phyloP scores from a whole-genome alignment of 2,797 vertebrate species.

The Petrocephalus schoutedeni region DNA sequence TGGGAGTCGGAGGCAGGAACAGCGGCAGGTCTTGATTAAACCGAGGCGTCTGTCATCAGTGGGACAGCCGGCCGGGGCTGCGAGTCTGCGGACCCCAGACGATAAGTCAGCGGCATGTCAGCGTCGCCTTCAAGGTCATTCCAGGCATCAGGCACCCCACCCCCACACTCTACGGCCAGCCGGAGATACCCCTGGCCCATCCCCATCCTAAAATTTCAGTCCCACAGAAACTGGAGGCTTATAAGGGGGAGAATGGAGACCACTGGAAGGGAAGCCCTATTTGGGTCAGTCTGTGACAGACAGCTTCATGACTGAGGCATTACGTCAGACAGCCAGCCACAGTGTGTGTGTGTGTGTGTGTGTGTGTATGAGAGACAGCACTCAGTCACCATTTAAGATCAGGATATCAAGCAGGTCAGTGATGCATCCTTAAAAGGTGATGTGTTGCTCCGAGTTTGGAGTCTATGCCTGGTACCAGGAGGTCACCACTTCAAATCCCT shows the following conservation, averaged over 20 bases:
- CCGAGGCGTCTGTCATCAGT: neutral
- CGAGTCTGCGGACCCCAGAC: neutral
- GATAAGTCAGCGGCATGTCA: neutral
- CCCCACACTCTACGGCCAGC: neutral
- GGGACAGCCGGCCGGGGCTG: neutral
- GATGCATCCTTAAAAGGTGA: neutral
- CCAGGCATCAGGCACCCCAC: neutral
- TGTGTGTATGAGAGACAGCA: neutral
- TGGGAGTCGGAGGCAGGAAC: conserved; percentile 23
- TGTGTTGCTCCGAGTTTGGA: neutral
- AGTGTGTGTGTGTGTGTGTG: no score
- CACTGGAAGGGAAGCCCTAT: neutral
- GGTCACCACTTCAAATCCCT: neutral
- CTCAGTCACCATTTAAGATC: neutral
- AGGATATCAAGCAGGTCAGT: neutral
- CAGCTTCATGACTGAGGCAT: neutral
- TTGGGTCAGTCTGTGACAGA: neutral
- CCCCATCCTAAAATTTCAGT: conserved; percentile 25
- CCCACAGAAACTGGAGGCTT: conserved; percentile 29
- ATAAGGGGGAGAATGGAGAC: conserved; percentile 39
- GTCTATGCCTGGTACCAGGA: neutral
- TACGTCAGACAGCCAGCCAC: neutral
- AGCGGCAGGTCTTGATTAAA: neutral
- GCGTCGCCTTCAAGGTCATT: conserved; percentile 51
- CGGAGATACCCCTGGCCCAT: neutral